A percentile compares a stretch with the other conserved stretches of the same genome.
These are phyloP conservation scores for Axea sp. DNA, from an alignment of 2,888 invertebrate genomes.

Conservation along the genomic window DNA sequence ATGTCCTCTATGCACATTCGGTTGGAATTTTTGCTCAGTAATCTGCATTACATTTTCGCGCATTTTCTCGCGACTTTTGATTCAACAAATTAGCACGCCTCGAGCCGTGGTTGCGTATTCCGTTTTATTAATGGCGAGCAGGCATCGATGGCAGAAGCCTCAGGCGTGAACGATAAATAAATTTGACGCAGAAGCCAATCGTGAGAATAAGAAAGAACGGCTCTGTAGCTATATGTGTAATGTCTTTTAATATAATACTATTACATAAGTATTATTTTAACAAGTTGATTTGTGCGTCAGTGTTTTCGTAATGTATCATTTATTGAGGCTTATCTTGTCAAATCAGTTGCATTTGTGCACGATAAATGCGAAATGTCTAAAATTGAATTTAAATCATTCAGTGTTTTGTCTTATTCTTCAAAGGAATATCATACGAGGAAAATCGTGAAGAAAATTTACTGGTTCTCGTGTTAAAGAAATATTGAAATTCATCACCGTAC, in stretches of 20 bases:
- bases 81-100: too few relatives aligned
- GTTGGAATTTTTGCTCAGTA: too few relatives aligned
- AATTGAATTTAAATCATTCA: constrained; percentile 33
- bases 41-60: too few relatives aligned
- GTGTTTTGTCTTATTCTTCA: background rate
- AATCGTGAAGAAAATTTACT: too few relatives aligned
- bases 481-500: too few relatives aligned
- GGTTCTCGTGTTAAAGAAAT: too few relatives aligned
- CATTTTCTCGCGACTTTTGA: too few relatives aligned
- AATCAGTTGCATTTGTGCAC: constrained; percentile 18
- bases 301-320: constrained; percentile 41
- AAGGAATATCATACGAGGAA: background rate
- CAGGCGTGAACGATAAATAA: constrained; percentile 35
- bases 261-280: constrained; percentile 42
- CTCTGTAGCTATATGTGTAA: constrained; percentile 2
- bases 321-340: constrained; percentile 36
- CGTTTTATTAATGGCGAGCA: constrained; percentile 6
- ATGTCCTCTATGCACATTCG: too few relatives aligned
- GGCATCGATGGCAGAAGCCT: constrained; percentile 30
- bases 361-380: constrained; percentile 10
- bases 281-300: constrained; percentile 32
- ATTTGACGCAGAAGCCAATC: constrained; percentile 35
- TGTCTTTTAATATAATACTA: constrained; percentile 16
- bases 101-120: constrained; percentile 6
- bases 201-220: constrained; percentile 34